Evolutionary conservation across 2,113 vertebrate genomes (phyloP).

Genomic region (Trichechus manatus): DNA sequence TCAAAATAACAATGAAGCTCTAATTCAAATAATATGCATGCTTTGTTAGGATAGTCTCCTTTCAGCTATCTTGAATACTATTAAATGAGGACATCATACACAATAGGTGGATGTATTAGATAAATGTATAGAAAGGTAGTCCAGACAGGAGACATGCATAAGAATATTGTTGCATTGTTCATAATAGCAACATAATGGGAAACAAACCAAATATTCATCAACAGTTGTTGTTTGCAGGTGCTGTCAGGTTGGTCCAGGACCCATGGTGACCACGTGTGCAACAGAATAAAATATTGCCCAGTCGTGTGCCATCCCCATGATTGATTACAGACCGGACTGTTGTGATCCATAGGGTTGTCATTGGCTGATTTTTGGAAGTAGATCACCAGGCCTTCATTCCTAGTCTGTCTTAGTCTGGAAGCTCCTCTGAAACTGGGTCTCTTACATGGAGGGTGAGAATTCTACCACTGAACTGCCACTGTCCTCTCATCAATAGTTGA

Average conservation of each 20-base stretch:
- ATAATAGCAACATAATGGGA: background rate
- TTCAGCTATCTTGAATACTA: background rate
- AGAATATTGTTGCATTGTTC: background rate
- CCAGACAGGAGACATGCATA: background rate
- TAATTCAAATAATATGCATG: background rate
- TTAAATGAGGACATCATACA: background rate
- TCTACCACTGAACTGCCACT: too few species aligned
- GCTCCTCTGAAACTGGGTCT: background rate
- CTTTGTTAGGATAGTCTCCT: background rate
- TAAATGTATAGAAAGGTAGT: background rate
- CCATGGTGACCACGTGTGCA: background rate
- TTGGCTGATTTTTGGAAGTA: background rate
- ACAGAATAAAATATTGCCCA: background rate
- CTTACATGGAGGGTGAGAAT: too few species aligned
- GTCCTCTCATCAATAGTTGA: background rate
- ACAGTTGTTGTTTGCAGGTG: background rate
- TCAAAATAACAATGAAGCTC: slow-evolving; percentile 44
- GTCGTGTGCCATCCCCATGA: background rate
- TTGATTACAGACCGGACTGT: too few species aligned
- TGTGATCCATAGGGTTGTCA: background rate
- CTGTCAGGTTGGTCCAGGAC: background rate
- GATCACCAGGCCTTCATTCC: background rate
- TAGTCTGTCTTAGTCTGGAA: background rate
- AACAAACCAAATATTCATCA: background rate
- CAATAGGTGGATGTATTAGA: background rate